phyloP scores from a whole-genome alignment of 2,888 invertebrate genomes.

The Rhagonycha fulva region DNA sequence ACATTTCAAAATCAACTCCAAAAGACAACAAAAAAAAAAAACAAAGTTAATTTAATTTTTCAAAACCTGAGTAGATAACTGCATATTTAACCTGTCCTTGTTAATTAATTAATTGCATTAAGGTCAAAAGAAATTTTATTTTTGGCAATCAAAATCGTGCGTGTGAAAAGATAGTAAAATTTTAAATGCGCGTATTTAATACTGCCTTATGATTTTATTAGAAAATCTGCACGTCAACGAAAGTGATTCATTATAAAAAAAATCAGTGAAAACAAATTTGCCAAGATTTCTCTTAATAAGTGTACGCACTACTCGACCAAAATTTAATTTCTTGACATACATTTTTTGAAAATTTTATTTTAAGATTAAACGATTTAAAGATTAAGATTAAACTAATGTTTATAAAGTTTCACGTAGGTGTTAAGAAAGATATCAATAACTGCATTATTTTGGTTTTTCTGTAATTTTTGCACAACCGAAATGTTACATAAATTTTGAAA shows the following conservation, averaged over 20 bases:
- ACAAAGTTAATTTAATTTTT: too few species aligned
- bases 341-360: not conserved
- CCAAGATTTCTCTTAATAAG: not conserved
- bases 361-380: too few species aligned
- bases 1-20: too few species aligned
- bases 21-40: too few species aligned
- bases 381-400: too few species aligned
- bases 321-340: not conserved
- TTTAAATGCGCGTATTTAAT: not conserved
- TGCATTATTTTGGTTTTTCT: not conserved
- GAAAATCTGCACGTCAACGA: not conserved
- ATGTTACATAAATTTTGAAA: not conserved
- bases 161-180: not conserved
- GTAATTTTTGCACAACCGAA: not conserved
- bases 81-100: too few species aligned
- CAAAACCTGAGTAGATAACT: too few species aligned
- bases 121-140: not conserved
- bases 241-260: not conserved
- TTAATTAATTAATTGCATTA: too few species aligned
- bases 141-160: too few species aligned
- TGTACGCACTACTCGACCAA: not conserved
- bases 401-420: too few species aligned
- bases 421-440: not conserved
- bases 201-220: not conserved
- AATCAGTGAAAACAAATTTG: not conserved